phyloP scores from a whole-genome alignment of 2,888 invertebrate genomes.

The Hydrotaea cyrtoneurina region DNA sequence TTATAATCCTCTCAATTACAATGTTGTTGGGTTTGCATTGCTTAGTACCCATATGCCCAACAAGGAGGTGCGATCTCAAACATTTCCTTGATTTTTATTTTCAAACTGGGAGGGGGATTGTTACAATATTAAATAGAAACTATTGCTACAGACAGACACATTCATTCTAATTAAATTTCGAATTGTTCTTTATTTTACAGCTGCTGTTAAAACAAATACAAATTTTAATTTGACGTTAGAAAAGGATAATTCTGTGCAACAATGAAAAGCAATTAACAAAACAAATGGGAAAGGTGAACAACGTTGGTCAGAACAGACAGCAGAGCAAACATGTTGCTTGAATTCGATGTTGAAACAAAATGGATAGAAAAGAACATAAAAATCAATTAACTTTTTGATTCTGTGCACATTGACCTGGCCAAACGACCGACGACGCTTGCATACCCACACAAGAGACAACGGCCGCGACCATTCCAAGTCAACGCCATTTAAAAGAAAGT shows the following conservation, averaged over 20 bases:
- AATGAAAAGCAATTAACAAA: slow-evolving; percentile 60
- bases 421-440: background rate
- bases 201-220: slow-evolving; percentile 38
- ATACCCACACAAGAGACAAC: background rate
- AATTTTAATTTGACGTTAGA: slow-evolving; percentile 42
- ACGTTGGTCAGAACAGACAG: slow-evolving; percentile 11
- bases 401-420: background rate
- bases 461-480: slow-evolving; percentile 14
- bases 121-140: too few relatives aligned
- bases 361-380: slow-evolving; percentile 28
- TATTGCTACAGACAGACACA: background rate
- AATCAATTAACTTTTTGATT: slow-evolving; percentile 48
- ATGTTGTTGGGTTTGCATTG: too few relatives aligned
- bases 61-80: too few relatives aligned
- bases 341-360: slow-evolving; percentile 21
- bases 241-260: slow-evolving; percentile 52
- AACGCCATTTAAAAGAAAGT: slow-evolving; percentile 20
- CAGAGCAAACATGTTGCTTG: slow-evolving; percentile 41
- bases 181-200: slow-evolving; percentile 28
- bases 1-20: too few relatives aligned
- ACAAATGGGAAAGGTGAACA: slow-evolving; percentile 52
- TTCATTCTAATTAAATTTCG: slow-evolving; percentile 27
- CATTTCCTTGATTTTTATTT: too few relatives aligned
- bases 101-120: too few relatives aligned
- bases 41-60: too few relatives aligned